phyloP scores from a whole-genome alignment of 2,113 vertebrate species.

The Petrocephalus zakoni region DNA sequence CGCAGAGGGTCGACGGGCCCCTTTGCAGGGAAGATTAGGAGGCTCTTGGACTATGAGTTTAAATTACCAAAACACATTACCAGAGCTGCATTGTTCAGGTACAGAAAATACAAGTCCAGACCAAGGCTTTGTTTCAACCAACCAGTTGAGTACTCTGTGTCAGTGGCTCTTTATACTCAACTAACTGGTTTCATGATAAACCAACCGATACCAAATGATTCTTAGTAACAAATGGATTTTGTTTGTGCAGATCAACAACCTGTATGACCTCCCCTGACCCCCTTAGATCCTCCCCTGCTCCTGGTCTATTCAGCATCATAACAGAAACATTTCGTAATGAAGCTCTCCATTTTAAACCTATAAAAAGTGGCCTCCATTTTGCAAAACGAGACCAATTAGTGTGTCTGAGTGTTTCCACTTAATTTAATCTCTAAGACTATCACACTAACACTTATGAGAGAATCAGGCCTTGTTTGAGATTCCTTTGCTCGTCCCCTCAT shows the following conservation, averaged over 20 bases:
- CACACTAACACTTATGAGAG: not conserved
- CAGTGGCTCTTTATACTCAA: too few relatives aligned
- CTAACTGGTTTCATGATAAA: too few relatives aligned
- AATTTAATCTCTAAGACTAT: not conserved
- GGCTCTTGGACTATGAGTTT: too few relatives aligned
- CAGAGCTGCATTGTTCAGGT: too few relatives aligned
- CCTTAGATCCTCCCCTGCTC: not conserved
- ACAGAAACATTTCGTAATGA: not conserved
- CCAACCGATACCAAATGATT: not conserved
- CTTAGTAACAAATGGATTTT: too few relatives aligned
- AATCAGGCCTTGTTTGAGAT: not conserved
- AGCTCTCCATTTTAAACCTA: not conserved
- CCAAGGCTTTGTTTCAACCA: too few relatives aligned
- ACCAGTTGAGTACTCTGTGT: too few relatives aligned
- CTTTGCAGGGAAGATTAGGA: too few relatives aligned
- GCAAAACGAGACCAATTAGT: not conserved
- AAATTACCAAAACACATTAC: too few relatives aligned
- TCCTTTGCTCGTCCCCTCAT: not conserved
- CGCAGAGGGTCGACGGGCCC: not conserved
- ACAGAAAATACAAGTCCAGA: too few relatives aligned
- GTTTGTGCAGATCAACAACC: too few relatives aligned
- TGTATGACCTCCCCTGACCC: not conserved
- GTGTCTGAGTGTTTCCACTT: slow-evolving; percentile 1
- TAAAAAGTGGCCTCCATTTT: not conserved
- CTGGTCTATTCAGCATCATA: not conserved